Percentiles rank a stretch among this genome's conserved stretches.
Conservation (phyloP, 2,113 vertebrate species). For the Uria aalge region DNA sequence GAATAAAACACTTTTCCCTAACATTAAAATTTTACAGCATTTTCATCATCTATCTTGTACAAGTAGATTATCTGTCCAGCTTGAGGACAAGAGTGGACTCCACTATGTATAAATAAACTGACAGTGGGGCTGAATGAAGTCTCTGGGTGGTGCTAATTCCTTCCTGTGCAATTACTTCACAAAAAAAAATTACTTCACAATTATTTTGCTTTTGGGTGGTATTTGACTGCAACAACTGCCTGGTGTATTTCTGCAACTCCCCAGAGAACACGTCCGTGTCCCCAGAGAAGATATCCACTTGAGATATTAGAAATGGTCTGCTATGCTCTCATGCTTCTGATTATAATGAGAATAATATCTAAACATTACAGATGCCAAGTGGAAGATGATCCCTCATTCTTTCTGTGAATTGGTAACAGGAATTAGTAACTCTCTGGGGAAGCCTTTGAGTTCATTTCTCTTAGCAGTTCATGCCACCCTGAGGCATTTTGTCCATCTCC, state of each 20-base stretch:
- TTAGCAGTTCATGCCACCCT: background rate
- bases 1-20: background rate
- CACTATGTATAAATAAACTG: background rate
- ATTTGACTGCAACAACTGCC: background rate
- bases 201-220: background rate
- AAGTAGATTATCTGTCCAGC: background rate
- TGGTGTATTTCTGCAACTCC: background rate
- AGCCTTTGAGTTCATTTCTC: background rate
- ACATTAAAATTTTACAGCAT: background rate
- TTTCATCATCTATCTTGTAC: background rate
- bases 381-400: background rate
- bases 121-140: background rate
- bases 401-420: background rate
- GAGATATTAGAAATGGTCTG: background rate
- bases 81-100: background rate
- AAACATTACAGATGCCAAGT: background rate
- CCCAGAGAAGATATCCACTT: background rate
- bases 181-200: background rate
- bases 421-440: background rate
- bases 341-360: background rate
- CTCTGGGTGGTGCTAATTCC: background rate
- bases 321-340: background rate
- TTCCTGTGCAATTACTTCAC: background rate
- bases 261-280: background rate
- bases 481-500: background rate